Percentiles rank a stretch among this genome's conserved stretches.
Evolutionary conservation across 1,140 invertebrate genomes (phyloP).

Genomic region (Pollicipes pollicipes): DNA sequence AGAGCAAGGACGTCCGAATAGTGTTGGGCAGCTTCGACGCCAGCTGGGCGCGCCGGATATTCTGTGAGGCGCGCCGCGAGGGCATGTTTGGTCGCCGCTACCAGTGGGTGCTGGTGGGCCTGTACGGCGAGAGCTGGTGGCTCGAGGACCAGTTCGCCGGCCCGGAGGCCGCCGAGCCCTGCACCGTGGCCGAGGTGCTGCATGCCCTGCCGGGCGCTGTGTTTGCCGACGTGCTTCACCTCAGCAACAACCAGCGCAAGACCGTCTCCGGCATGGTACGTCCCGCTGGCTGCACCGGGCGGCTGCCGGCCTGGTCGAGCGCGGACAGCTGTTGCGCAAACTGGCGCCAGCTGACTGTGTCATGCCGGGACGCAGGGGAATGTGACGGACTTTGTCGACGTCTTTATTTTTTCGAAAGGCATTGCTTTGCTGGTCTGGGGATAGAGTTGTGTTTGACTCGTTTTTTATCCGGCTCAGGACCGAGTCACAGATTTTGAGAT

Average conservation of each 20-base stretch:
- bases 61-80: constrained; percentile 65
- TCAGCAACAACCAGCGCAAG: constrained; percentile 50
- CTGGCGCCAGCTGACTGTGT: too few species aligned
- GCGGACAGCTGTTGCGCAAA: too few species aligned
- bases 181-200: constrained; percentile 53
- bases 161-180: constrained; percentile 27
- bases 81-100: constrained; percentile 73
- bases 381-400: too few species aligned
- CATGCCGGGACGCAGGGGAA: too few species aligned
- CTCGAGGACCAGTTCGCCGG: constrained; percentile 20
- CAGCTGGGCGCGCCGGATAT: constrained; percentile 76
- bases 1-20: constrained; percentile 83
- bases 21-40: constrained; percentile 95
- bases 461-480: too few species aligned
- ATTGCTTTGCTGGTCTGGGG: too few species aligned
- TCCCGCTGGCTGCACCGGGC: too few species aligned
- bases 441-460: too few species aligned
- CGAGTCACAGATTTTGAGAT: too few species aligned
- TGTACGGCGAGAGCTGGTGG: constrained; percentile 59
- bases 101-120: constrained; percentile 78
- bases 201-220: constrained; percentile 77
- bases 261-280: constrained; percentile 82
- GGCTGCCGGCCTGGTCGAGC: too few species aligned
- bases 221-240: constrained; percentile 59
- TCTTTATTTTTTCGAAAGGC: too few species aligned